Conservation (phyloP, 2,113 vertebrate genomes). For the Equus quagga region DNA sequence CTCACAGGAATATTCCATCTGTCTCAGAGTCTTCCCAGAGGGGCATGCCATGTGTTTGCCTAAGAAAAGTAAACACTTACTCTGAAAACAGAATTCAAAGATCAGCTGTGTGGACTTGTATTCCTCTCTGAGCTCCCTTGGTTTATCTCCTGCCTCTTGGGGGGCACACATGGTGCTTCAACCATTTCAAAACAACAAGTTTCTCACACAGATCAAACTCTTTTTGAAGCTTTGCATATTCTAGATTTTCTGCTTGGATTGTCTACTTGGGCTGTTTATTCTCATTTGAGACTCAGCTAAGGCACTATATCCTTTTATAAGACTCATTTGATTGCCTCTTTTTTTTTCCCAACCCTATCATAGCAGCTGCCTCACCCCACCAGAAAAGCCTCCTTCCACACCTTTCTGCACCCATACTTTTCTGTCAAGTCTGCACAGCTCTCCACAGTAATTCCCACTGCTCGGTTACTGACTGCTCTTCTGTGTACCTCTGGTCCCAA, state of each 20-base stretch:
- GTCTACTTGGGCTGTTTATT: neutral
- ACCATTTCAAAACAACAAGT: neutral
- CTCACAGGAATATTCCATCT: neutral
- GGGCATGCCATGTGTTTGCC: neutral
- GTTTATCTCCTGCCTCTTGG: neutral
- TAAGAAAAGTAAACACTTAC: neutral
- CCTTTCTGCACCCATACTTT: neutral
- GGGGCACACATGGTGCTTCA: fast-evolving
- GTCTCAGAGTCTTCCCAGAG: neutral
- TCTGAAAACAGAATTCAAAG: neutral
- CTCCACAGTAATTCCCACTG: neutral
- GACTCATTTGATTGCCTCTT: neutral
- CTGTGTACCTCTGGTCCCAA: fast-evolving
- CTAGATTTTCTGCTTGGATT: neutral
- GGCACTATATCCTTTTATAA: neutral
- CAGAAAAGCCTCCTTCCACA: neutral
- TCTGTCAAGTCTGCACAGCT: neutral
- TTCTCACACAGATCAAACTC: neutral
- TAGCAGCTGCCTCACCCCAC: neutral
- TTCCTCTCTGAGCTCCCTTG: neutral
- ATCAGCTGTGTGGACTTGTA: neutral
- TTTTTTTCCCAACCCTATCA: neutral
- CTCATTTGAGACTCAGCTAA: neutral
- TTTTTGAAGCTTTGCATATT: neutral
- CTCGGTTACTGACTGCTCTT: fast-evolving